Base-by-base conservation (phyloP, 2,888 invertebrate species). In the Prosopocoilus inquinatus region DNA sequence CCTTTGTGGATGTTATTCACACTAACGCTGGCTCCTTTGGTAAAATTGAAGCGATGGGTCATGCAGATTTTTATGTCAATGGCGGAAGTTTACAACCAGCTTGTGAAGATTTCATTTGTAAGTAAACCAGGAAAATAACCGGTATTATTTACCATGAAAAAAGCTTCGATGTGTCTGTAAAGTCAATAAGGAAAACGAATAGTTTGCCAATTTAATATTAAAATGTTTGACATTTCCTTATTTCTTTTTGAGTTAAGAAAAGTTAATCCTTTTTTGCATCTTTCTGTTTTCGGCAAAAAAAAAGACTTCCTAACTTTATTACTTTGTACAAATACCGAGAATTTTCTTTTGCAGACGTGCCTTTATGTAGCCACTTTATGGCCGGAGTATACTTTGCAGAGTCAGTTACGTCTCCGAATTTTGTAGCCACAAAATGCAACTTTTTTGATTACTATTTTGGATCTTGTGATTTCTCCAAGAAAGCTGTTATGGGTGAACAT, bases 1-100 rank as follows among this genome's bases (percentile, higher is more conserved):
- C 84, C 63, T 87, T 94, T 66, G 94, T 95, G 1, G 94, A 95
- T 74, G 89, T 92, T 56, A 91, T 94, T 66, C 94, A 95, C 71
- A 93, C 94, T 0, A 92, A 41, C 73, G 91, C 83, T 0, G 81
- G 84, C 33, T 70, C 81, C 3, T 81, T 83, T 61, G 85, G 86
- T 0, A 81, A 84, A 66, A 69, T 82, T 15, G 82, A 83, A 60
- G 72, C 79, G 1, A 74, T 79, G 48, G 86, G 86, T 0, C 83
- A 85, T 64, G 79, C 81, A 0, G 86, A 87, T 69, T 86, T 86
- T 67, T 86, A 85, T 62, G 64, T 78, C n/a, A 86, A 86, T 66
- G 86, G 85, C 0, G 85, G 85, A 7, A 47, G 48, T 46, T 79
- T 84, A 56, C 90, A 90, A 71, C 90, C 90, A 0, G 90, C 84